These are phyloP conservation scores for Nesoenas mayeri DNA, from an alignment of 2,113 vertebrate genomes.

Conservation along the genomic window DNA sequence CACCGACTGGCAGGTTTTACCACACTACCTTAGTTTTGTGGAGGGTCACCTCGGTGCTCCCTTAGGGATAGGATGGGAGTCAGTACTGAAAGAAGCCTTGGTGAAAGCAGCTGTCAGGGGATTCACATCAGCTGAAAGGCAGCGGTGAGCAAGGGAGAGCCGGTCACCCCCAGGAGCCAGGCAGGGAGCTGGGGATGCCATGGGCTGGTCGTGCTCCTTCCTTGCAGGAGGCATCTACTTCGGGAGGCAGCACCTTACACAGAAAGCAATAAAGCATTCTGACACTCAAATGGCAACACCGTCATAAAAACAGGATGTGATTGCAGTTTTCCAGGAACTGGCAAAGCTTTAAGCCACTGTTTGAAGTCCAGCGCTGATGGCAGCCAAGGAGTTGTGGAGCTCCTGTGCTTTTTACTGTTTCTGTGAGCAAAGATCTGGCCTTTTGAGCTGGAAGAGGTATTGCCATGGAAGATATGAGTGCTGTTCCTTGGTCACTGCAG, in stretches of 20 bases:
- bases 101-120: not conserved
- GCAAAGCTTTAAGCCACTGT: not conserved
- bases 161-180: not conserved
- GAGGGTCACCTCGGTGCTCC: not conserved
- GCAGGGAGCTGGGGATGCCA: not conserved
- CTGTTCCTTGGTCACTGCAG: not conserved
- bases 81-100: not conserved
- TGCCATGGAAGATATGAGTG: not conserved
- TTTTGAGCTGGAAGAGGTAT: not conserved
- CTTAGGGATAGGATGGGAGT: not conserved
- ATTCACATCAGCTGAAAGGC: not conserved
- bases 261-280: not conserved
- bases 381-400: not conserved
- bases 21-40: not conserved
- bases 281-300: not conserved
- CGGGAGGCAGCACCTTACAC: not conserved
- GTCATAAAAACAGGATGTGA: not conserved
- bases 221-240: not conserved
- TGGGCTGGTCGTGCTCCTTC: fast-evolving
- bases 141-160: not conserved
- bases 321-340: not conserved
- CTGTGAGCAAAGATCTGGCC: not conserved
- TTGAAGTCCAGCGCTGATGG: not conserved
- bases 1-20: fast-evolving
- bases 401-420: not conserved